Percentiles rank a stretch among this genome's conserved stretches.
Conservation (phyloP, 2,797 vertebrate species). For the Coregonus ussuriensis region DNA sequence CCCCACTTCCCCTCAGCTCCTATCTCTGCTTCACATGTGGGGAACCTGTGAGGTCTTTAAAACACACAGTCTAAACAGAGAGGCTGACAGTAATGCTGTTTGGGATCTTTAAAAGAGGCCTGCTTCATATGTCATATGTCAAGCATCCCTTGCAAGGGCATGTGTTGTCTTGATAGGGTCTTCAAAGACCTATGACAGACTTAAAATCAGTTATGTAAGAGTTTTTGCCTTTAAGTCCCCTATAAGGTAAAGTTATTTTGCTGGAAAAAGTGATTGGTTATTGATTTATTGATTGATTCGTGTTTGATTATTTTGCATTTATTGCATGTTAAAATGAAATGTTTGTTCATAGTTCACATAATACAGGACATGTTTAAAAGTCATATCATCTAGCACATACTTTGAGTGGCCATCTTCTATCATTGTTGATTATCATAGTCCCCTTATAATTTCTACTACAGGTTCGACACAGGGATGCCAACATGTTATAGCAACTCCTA, state of each 20-base stretch:
- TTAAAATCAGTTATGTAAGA: background rate
- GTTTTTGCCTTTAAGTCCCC: too few species aligned
- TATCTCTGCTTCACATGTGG: background rate
- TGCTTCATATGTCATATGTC: background rate
- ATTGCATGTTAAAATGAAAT: too few species aligned
- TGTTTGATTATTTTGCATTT: too few species aligned
- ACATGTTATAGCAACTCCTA: background rate
- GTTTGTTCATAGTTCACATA: too few species aligned
- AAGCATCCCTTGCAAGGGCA: background rate
- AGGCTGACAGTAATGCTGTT: background rate
- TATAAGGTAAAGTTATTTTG: too few species aligned
- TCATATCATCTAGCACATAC: background rate
- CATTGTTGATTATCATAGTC: background rate
- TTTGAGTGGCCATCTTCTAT: background rate
- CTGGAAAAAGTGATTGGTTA: too few species aligned
- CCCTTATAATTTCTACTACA: background rate
- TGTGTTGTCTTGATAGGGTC: background rate
- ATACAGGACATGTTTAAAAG: background rate
- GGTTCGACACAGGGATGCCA: background rate
- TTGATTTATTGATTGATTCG: too few species aligned
- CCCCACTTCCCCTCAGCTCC: background rate
- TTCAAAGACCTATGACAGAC: background rate
- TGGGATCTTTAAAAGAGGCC: background rate
- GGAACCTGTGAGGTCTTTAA: conserved; percentile 13
- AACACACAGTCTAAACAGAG: conserved; percentile 7